Evolutionary conservation across 2,888 invertebrate genomes (phyloP).

Genomic region (Seira musarum): DNA sequence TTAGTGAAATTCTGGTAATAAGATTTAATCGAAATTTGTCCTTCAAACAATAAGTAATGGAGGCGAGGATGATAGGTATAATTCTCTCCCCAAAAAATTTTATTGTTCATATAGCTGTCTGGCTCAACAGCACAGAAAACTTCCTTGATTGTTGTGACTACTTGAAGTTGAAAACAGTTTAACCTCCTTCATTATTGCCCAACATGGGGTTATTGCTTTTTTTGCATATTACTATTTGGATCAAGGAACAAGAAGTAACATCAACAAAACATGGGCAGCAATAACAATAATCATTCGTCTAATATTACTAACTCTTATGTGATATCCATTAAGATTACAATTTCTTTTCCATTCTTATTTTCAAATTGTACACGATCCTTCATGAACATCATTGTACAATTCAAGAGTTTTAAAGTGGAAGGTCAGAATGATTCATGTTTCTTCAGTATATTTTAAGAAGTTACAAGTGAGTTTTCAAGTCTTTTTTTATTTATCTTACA

Average conservation of each 20-base stretch:
- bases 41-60: neutral
- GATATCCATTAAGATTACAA: neutral
- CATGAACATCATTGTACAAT: neutral
- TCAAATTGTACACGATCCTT: neutral
- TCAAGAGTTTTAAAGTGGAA: too few species aligned
- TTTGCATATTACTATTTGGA: neutral
- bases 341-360: neutral
- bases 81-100: too few species aligned
- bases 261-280: neutral
- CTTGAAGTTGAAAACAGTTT: neutral
- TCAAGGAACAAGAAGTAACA: neutral
- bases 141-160: neutral
- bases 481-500: too few species aligned
- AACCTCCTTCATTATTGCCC: neutral
- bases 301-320: neutral
- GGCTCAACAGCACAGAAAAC: too few species aligned
- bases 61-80: constrained; percentile 10
- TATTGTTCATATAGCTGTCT: too few species aligned
- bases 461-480: too few species aligned
- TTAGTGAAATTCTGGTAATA: neutral
- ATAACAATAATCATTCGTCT: neutral
- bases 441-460: too few species aligned
- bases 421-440: too few species aligned
- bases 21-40: constrained; percentile 8
- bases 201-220: neutral